A percentile compares a stretch with the other conserved stretches of the same genome.
Evolutionary conservation across 2,797 vertebrate species (phyloP).

Genomic region (Peromyscus nudipes): DNA sequence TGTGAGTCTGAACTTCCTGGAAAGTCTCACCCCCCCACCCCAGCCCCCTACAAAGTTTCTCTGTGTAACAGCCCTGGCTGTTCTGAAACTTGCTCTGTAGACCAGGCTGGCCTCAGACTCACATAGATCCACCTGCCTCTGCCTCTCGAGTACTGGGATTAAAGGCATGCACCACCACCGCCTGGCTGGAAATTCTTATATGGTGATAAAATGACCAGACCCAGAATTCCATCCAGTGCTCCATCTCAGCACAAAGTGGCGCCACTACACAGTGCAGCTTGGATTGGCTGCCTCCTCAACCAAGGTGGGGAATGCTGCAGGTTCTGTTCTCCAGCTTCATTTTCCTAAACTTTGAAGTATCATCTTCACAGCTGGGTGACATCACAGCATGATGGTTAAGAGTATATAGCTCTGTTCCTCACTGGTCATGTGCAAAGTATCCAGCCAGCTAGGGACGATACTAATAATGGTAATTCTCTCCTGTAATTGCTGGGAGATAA

Average conservation of each 20-base stretch:
- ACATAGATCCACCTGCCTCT: neutral
- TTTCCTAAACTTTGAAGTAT: neutral
- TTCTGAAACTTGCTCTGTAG: neutral
- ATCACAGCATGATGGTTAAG: neutral
- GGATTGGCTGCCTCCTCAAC: neutral
- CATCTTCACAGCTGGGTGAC: neutral
- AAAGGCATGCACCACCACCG: rapidly evolving
- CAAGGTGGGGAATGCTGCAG: neutral
- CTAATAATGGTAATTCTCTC: constrained; percentile 45
- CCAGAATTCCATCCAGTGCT: neutral
- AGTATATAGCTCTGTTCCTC: neutral
- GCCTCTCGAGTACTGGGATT: neutral
- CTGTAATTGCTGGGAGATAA: constrained; percentile 13
- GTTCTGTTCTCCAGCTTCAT: neutral
- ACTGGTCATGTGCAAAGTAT: neutral
- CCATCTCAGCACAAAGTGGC: neutral
- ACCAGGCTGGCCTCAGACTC: neutral
- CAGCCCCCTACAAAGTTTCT: neutral
- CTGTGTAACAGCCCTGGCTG: neutral
- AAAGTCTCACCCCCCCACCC: neutral
- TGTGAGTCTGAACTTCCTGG: neutral
- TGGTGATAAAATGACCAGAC: neutral
- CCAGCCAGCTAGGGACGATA: neutral
- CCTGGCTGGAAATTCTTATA: neutral
- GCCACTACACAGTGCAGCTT: neutral